These are phyloP conservation scores for Dicrurus megarhynchus DNA, from an alignment of 2,113 vertebrate genomes.

Conservation along the genomic window DNA sequence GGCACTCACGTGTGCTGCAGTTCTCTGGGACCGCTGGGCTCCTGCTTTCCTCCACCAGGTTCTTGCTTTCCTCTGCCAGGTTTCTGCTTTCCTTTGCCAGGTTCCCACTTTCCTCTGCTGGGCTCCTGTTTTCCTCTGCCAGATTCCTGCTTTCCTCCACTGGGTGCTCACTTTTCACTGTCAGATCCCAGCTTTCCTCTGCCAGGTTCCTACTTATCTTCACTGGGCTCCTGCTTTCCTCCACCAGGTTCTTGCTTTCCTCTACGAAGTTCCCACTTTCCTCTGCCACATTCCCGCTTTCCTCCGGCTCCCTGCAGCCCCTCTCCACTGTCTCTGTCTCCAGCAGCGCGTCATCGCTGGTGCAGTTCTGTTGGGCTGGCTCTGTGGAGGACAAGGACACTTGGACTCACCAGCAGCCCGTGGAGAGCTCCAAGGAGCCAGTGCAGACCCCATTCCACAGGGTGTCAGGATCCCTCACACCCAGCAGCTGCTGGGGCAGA, in stretches of 20 bases:
- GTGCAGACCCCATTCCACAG: background rate
- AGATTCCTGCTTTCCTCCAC: fast-evolving
- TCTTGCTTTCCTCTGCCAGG: background rate
- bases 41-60: background rate
- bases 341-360: fast-evolving
- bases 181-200: background rate
- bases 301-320: background rate
- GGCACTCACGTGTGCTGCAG: background rate
- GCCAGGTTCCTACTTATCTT: background rate
- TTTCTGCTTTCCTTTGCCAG: fast-evolving
- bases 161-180: fast-evolving
- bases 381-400: background rate
- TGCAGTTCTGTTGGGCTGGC: fast-evolving
- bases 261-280: background rate
- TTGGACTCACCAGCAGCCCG: background rate
- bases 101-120: fast-evolving
- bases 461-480: background rate
- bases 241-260: background rate
- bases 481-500: background rate
- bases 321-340: background rate
- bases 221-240: background rate
- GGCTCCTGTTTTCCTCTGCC: background rate
- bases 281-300: background rate
- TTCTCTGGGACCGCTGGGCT: background rate
- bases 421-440: background rate